These are phyloP conservation scores for Anthophora plumipes DNA, from an alignment of 2,888 invertebrate species.

Conservation along the genomic window DNA sequence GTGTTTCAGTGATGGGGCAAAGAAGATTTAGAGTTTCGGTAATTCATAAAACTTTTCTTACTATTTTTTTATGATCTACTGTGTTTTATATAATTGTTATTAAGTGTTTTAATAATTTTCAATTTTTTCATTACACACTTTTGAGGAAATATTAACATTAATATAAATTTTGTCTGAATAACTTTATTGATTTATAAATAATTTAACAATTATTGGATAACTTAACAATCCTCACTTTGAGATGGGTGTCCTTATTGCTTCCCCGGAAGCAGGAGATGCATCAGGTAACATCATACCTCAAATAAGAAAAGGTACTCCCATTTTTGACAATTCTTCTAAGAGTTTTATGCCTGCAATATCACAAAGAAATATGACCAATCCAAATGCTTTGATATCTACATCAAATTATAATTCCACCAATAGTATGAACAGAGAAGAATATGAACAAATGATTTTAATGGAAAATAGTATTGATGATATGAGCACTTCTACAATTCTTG, in stretches of 20 bases:
- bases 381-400: slow-evolving; percentile 19
- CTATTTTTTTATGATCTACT: not conserved
- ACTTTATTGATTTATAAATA: not conserved
- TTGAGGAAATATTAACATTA: not conserved
- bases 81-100: not conserved
- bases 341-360: slow-evolving; percentile 29
- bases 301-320: slow-evolving; percentile 37
- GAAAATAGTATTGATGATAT: slow-evolving; percentile 26
- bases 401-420: slow-evolving; percentile 18
- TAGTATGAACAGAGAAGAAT: slow-evolving; percentile 6
- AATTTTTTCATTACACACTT: not conserved
- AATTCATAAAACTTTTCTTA: slow-evolving; percentile 46
- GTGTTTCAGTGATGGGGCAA: slow-evolving; percentile 65
- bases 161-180: not conserved
- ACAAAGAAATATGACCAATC: slow-evolving; percentile 18
- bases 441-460: slow-evolving; percentile 14
- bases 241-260: slow-evolving; percentile 63
- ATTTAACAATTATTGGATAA: slow-evolving; percentile 43
- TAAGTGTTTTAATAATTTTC: not conserved
- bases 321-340: slow-evolving; percentile 31
- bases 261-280: slow-evolving; percentile 64
- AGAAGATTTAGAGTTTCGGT: slow-evolving; percentile 65
- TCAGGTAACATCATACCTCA: slow-evolving; percentile 42
- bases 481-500: slow-evolving; percentile 35
- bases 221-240: slow-evolving; percentile 49